Evolutionary conservation across 2,113 vertebrate genomes (phyloP), one percentile per base, ranked within the genome.

Genomic region (Melanerpes formicivorus): DNA sequence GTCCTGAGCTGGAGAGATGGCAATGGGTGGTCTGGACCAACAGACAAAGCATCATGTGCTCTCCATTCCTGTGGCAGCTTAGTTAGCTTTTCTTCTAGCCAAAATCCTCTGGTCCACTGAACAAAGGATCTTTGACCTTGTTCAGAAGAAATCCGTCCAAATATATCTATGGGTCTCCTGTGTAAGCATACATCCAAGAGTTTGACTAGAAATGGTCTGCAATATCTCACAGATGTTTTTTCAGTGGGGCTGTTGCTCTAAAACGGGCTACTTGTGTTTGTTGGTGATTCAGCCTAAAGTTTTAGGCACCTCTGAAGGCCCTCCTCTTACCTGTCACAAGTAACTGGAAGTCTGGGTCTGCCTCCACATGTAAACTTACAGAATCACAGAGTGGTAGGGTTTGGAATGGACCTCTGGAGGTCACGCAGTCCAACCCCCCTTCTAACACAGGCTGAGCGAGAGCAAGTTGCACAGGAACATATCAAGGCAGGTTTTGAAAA

Each of bases 201-300:
- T 44, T 46, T 29, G 67, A 85, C 26, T 29, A 66, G 65, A 71
- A 46, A 2, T 2, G 0, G 1, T 14, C 55, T 72, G 14, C 15
- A 1, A 0, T 18, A 18, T 14, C 18, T 63, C 56, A 42, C 15
- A 23, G 50, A 7, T 18, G 10, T 1, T 46, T 34, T 48, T 79
- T 72, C 26, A 55, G 46, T 8, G 10, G 9, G 19, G 8, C 23
- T 14, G n/a, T 7, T 34, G 67, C 34, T 90, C n/a, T 54, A 18
- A 48, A 79, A 15, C 11, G 62, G 17, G 29, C 18, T 17, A 3
- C 56, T 74, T 62, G 12, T 23, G 50, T 26, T 3, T 71, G 66
- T 27, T 59, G 37, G 26, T 6, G 4, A n/a, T 44, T 46, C 60
- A 59, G 37, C 48, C 1, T 55, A 29, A 65, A 10, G 12, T 27